Evolutionary conservation across 2,113 vertebrate genomes (phyloP), one percentile per base, ranked within the genome.

Genomic region (Morone saxatilis): DNA sequence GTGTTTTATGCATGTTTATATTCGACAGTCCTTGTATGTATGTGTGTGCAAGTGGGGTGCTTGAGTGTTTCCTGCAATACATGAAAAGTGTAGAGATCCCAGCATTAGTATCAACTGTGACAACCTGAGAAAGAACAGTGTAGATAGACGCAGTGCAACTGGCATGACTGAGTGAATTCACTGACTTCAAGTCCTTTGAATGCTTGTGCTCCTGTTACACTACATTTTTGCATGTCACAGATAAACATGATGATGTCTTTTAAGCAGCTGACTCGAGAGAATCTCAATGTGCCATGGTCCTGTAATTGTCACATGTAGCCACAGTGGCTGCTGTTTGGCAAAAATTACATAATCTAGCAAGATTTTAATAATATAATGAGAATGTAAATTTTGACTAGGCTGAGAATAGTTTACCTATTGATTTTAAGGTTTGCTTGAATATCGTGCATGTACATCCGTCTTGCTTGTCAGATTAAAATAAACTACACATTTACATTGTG

Each of bases 21-120:
- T 81, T 84, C 50, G 51, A 19, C 48, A 20, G 62, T 43, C 13
- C 25, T 73, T 56, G 13, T 51, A 16, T 17, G 13, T 47, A 1
- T 20, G 40, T 25, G 38, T 43, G 41, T 20, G 10, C 36, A 60
- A 75, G 69, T 78, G 68, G 59, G 59, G 8, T 13, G 5, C 59
- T 73, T 31, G 13, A 67, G 48, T 48, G 51, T 71, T 73, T 50
- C 65, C 57, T 48, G 77, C 36, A 54, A 16, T 65, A 75, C 68
- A 78, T 74, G 81, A 60, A 77, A 78, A 57, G 38, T 73, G 36
- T 86, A 61, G 63, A 71, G 59, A 62, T 73, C 59, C 40, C 36
- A 7, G 20, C 19, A 43, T 71, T 40, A 50, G 48, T 54, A 54
- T 75, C 48, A 82, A 20, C 60, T 57, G 14, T 57, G 69, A 51